Base-by-base conservation (phyloP, 2,797 vertebrate genomes). In the Rachycentron canadum region DNA sequence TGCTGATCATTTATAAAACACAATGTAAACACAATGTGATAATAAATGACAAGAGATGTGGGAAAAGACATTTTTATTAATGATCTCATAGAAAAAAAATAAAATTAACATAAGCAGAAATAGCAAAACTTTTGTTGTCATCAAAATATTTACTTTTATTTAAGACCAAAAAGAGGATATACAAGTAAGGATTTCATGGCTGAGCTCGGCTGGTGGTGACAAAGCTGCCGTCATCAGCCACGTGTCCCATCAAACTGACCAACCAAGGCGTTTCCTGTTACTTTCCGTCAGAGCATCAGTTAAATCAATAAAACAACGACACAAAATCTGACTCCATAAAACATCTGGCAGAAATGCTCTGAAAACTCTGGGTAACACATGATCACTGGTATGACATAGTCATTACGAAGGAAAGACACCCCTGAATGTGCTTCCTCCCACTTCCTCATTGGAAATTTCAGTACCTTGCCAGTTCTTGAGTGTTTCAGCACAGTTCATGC, bases 361-460 rank as follows among this genome's bases (percentile, higher is more conserved):
- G 90, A 94, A 89, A 94, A 94, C 92, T 90, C 87, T 90, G 72
- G 79, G 82, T 78, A 89, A 83, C 81, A 90, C 79, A 85, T 86
- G 85, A 91, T 91, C 77, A 82, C 87, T 91, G 89, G 62, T 88
- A 95, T 96, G 95, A 95, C 95, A 96, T 92, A 94, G 95, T 94
- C 95, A 96, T 95, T 96, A 96, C 95, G 85, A 82, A 92, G 91
- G 92, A 90, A 88, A 78, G 80, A 89, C 77, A 82, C 73, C 69
- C 76, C 73, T 63, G 9, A 83, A 61, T 66, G 89, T 78, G 86
- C 56, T 85, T 87, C 91, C 89, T 88, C 85, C 79, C 73, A 93
- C 91, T 95, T 94, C 95, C 91, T 91, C 87, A 90, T 86, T 88
- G 86, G 92, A 91, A 94, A 91, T 87, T 85, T 93, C 73, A 79